Percentiles rank a stretch among this genome's conserved stretches.
Conservation (phyloP, 1,140 invertebrate genomes). For the Odontomachus brunneus region DNA sequence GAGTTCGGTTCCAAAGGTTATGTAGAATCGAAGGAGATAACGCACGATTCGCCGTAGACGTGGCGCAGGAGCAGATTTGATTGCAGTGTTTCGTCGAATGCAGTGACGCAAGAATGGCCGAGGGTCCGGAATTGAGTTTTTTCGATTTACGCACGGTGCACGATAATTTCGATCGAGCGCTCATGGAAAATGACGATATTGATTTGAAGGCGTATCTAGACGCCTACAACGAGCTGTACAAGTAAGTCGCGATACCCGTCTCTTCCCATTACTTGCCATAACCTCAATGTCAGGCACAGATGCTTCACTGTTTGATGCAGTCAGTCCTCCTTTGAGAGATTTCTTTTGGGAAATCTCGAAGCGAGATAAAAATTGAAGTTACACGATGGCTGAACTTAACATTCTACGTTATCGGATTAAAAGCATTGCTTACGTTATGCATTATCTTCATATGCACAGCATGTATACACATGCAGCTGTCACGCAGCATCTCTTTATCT, state of each 20-base stretch:
- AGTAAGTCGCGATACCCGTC: constrained; percentile 80
- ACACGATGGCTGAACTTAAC: neutral
- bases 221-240: constrained; percentile 86
- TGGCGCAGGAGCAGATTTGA: constrained; percentile 20
- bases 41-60: neutral
- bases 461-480: neutral
- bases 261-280: constrained; percentile 25
- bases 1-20: neutral
- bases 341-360: neutral
- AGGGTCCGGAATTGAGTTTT: constrained; percentile 76
- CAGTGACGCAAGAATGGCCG: constrained; percentile 78
- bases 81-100: neutral
- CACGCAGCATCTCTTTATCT: neutral
- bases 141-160: constrained; percentile 83
- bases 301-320: neutral
- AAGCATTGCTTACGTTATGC: neutral
- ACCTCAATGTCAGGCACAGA: constrained; percentile 14
- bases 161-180: constrained; percentile 82
- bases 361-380: neutral
- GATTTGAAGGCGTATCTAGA: constrained; percentile 83
- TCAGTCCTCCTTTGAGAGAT: neutral
- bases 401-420: neutral
- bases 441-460: neutral
- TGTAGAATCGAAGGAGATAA: constrained; percentile 33
- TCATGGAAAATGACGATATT: constrained; percentile 84